Evolutionary conservation across 92 coral and sea anemone species (phyloP), one percentile per base, ranked within the genome.

Genomic region (Muricea muricata): DNA sequence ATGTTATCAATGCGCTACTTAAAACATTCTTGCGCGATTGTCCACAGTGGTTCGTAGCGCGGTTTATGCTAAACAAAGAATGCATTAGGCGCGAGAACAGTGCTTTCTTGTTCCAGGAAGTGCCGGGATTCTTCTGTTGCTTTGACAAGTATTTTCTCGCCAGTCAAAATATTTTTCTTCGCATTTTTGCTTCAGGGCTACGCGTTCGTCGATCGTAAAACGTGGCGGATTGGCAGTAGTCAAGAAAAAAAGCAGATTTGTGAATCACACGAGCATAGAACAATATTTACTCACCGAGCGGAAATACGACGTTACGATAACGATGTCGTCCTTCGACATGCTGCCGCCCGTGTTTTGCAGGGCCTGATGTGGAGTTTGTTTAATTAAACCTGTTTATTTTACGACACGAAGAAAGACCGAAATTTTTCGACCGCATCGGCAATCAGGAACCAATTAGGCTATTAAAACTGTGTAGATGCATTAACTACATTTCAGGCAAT

Each of bases 51-150:
- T 33, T 30, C 14, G 11, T 15, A 20, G n/a, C 78, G 33, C 3
- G n/a, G 23, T 20, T 68, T 46, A 25, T 40, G 5, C 42, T 40
- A 40, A 70, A 71, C 78, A 71, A 71, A 71, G 78, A 71, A 71
- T 71, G 78, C 55, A 46, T 71, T 32, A 31, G 50, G 14, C 12
- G 33, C 56, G 56, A 37, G 29, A 9, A 71, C 78, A 71, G 78
- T 40, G 78, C 78, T 40, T 57, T 37, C 52, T 71, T 71, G 78
- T 71, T 71, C 78, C 23, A 9, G 8, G 60, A 52, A 17, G 20
- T 48, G 56, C 20, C 56, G 56, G 23, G 60, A 0, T 25, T 23
- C 20, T 24, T 25, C 29, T 18, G 4, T 4, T 6, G 52, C 71
- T 65, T 1, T 25, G 78, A 40, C 78, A 30, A 25, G 30, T 1